These are phyloP conservation scores for Phoeniculus purpureus DNA, from an alignment of 2,797 vertebrate genomes.

Conservation along the genomic window DNA sequence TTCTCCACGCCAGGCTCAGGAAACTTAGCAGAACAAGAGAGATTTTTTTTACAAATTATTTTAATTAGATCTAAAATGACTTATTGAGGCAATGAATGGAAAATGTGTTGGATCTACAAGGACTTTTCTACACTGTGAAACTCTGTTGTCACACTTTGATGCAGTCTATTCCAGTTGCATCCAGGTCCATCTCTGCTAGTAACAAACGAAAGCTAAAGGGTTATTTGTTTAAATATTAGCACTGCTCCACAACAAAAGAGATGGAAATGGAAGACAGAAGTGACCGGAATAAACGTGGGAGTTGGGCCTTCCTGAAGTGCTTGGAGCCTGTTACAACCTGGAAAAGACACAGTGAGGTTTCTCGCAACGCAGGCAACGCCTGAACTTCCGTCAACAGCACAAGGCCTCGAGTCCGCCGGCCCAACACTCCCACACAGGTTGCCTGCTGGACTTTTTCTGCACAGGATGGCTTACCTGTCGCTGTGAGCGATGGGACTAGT, in stretches of 20 bases:
- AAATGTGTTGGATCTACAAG: background rate
- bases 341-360: background rate
- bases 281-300: background rate
- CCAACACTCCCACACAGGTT: too few species aligned
- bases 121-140: background rate
- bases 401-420: too few species aligned
- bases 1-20: background rate
- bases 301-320: background rate
- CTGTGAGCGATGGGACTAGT: background rate
- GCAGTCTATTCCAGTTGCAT: background rate
- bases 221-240: background rate
- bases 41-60: background rate
- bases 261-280: background rate
- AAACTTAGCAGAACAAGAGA: background rate
- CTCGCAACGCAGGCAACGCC: background rate
- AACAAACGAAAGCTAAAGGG: background rate
- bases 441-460: background rate
- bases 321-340: background rate
- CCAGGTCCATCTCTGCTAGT: background rate
- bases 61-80: background rate
- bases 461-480: background rate
- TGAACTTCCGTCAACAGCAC: background rate
- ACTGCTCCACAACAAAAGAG: background rate
- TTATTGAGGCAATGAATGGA: background rate
- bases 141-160: background rate